Evolutionary conservation across 2,888 invertebrate species (phyloP).

Genomic region (Sesamia inferens): DNA sequence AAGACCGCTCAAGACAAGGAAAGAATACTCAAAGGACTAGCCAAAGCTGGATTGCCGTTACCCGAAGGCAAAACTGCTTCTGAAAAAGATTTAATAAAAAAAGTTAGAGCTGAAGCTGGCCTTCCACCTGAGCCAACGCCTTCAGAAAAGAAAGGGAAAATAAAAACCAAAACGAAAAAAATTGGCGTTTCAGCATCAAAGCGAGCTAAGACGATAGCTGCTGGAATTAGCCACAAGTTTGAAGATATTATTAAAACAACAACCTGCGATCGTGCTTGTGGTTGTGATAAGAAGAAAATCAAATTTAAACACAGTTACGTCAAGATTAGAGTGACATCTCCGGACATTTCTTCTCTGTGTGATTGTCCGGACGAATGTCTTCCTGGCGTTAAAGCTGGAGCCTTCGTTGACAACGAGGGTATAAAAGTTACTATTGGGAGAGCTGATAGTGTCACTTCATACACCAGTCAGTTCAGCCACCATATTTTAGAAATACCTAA

Average conservation of each 20-base stretch:
- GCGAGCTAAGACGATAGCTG: conserved; percentile 61
- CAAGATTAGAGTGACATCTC: conserved; percentile 81
- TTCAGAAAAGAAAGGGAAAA: conserved; percentile 70
- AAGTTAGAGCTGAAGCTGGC: conserved; percentile 64
- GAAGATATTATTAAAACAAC: conserved; percentile 77
- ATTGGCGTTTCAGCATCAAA: conserved; percentile 62
- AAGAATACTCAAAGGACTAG: conserved; percentile 71
- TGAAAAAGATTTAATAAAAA: conserved; percentile 71
- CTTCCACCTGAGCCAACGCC: conserved; percentile 66
- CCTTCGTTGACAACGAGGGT: conserved; percentile 79
- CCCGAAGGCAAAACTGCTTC: conserved; percentile 73
- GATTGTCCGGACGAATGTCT: conserved; percentile 80
- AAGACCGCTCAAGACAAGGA: conserved; percentile 71
- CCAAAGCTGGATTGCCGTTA: conserved; percentile 71
- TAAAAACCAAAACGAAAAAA: conserved; percentile 70
- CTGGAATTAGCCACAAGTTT: conserved; percentile 66
- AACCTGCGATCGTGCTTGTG: conserved; percentile 80
- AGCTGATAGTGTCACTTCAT: conserved; percentile 71
- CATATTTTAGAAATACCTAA: conserved; percentile 15
- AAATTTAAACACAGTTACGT: conserved; percentile 83
- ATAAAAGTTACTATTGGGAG: conserved; percentile 82
- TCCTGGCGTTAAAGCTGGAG: conserved; percentile 77
- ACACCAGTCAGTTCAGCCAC: conserved; percentile 41
- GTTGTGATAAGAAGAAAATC: conserved; percentile 82
- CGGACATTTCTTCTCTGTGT: conserved; percentile 80